A percentile compares a stretch with the other conserved stretches of the same genome.
phyloP scores from a whole-genome alignment of 92 coral and sea anemone genomes.

The Porites cylindrica region DNA sequence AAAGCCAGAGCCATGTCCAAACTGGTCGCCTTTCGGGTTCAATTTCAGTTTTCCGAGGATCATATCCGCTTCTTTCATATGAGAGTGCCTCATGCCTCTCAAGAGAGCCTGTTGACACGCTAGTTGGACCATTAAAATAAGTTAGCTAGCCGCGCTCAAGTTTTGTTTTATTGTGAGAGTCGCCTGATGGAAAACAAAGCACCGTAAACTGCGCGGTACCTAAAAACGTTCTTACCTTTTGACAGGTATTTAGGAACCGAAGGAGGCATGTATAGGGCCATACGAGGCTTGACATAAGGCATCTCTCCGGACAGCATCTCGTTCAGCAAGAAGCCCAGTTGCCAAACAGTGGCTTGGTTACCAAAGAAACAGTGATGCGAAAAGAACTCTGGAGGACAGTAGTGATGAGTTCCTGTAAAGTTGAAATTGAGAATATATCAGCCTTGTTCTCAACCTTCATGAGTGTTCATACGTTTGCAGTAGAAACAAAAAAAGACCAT shows the following conservation, averaged over 20 bases:
- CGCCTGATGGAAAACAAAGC: not conserved
- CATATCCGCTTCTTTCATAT: no score
- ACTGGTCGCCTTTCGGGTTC: no score
- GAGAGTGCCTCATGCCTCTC: no score
- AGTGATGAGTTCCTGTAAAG: slow-evolving; percentile 38
- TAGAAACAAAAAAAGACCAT: no score
- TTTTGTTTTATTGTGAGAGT: not conserved
- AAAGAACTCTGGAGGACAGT: slow-evolving; percentile 52
- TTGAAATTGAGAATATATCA: not conserved
- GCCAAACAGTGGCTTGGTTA: slow-evolving; percentile 44
- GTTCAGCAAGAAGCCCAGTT: slow-evolving; percentile 38
- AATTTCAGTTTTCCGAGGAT: no score
- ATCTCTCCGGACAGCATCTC: slow-evolving; percentile 49
- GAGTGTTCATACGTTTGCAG: no score
- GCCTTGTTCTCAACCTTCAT: not conserved
- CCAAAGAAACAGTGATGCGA: slow-evolving; percentile 31
- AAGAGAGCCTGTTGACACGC: no score
- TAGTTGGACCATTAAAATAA: no score
- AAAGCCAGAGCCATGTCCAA: no score
- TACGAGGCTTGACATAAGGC: slow-evolving; percentile 44
- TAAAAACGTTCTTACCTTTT: slow-evolving; percentile 5
- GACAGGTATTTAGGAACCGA: slow-evolving; percentile 22
- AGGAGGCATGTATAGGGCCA: slow-evolving; percentile 40
- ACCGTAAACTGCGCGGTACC: not conserved
- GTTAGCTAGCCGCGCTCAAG: no score